Conservation (phyloP, 2,113 vertebrate species). For the Thamnaconus septentrionalis region DNA sequence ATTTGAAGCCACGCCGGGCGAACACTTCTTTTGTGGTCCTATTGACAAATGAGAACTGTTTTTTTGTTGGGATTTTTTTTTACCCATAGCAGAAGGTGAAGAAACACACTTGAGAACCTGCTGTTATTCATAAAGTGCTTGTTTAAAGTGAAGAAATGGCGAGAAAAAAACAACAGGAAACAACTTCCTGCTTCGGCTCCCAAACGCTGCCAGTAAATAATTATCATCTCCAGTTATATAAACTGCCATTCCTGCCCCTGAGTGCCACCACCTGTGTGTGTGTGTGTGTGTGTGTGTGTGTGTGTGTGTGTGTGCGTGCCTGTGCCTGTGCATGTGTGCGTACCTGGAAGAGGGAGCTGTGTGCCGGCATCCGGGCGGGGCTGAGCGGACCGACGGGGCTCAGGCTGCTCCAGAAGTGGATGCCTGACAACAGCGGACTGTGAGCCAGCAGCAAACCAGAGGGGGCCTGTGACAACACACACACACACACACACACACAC, state of each 20-base stretch:
- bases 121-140: too few species aligned
- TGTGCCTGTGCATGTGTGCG: conserved; percentile 37
- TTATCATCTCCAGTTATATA: conserved; percentile 3
- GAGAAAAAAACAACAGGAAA: too few species aligned
- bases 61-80: too few species aligned
- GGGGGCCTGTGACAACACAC: conserved; percentile 79
- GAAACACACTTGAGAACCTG: too few species aligned
- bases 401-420: conserved; percentile 97
- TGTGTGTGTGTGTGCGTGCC: background rate
- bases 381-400: conserved; percentile 92
- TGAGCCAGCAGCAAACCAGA: conserved; percentile 90
- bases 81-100: too few species aligned
- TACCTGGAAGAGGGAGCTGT: conserved; percentile 93
- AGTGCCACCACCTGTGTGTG: too few species aligned
- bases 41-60: too few species aligned
- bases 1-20: too few species aligned
- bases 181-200: background rate
- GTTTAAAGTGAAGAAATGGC: too few species aligned
- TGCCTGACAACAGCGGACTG: conserved; percentile 90
- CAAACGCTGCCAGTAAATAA: conserved; percentile 21
- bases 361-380: conserved; percentile 93
- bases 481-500: too few species aligned
- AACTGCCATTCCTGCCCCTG: background rate
- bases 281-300: too few species aligned
- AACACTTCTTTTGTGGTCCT: too few species aligned